Base-by-base conservation (phyloP, 2,888 invertebrate species). In the Odontothrips loti region DNA sequence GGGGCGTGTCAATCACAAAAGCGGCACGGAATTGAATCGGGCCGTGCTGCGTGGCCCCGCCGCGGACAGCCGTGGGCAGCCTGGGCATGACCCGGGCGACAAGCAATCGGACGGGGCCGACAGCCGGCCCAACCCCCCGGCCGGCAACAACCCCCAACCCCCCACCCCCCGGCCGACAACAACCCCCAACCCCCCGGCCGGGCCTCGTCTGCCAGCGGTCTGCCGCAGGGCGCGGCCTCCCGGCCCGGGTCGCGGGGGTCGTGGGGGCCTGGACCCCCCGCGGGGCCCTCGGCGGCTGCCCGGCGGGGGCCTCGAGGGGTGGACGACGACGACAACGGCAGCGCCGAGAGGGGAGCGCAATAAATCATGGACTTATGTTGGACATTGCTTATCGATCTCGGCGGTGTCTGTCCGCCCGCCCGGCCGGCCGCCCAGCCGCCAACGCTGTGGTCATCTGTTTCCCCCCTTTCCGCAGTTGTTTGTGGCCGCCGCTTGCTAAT, bases 341-440 rank as follows among this genome's bases (percentile, higher is more conserved):
- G n/a, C n/a, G n/a, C n/a, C n/a, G 58, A 58, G 51, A 51, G 58
- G 12, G 68, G 68, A n/a, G 23, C 12, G 68, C 68, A 75, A 75
- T 75, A 75, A 75, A 75, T 75, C 68, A 75, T 75, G 23, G 68
- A 75, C 68, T 75, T 75, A 75, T 75, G 68, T 75, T 75, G 68
- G 68, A 75, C 68, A 75, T 75, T 75, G 68, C 68, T 75, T 27
- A 75, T 75, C 68, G 68, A 75, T 75, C 68, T 23, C 58, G 58
- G 34, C 34, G 34, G 34, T 4, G 34, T 43, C 58, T 58, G 58
- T 51, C 51, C 51, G 34, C 10, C 58, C 17, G 58, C 17, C 58
- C 11, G 34, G 2, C 2, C 58, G 6, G 58, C 58, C 17, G 58
- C 17, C 17, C 58, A 6, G 15, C 12, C 58, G 58, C 58, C 58